Evolutionary conservation across 2,888 invertebrate genomes (phyloP).

Genomic region (Brachynemurus nebulosus): DNA sequence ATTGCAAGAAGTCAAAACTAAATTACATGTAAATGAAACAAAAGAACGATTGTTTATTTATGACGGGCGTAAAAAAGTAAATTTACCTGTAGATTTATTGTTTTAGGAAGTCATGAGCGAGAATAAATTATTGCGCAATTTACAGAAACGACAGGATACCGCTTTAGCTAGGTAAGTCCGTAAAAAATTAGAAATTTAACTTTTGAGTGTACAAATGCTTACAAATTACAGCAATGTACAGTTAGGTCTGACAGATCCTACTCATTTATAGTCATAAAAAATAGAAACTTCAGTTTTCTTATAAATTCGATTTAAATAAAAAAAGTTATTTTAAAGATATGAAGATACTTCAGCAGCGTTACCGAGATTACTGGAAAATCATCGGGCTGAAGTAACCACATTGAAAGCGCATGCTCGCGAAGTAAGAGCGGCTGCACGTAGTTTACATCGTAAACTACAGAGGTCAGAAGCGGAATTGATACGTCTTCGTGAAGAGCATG

Average conservation of each 20-base stretch:
- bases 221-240: no score
- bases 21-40: constrained; percentile 44
- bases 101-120: constrained; percentile 52
- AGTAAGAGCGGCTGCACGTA: constrained; percentile 3
- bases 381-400: constrained; percentile 47
- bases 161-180: constrained; percentile 49
- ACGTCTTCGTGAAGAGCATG: not conserved
- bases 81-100: no score
- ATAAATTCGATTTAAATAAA: constrained; percentile 3
- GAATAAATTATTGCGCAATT: constrained; percentile 56
- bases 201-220: no score
- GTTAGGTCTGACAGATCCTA: no score
- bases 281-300: no score
- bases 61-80: no score
- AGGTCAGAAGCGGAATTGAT: constrained; percentile 4
- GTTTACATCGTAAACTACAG: constrained; percentile 2
- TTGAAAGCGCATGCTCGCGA: constrained; percentile 5
- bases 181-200: no score
- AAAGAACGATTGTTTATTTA: not conserved
- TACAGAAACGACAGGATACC: constrained; percentile 68
- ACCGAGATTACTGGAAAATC: constrained; percentile 59
- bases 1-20: constrained; percentile 62
- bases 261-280: no score
- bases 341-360: constrained; percentile 67
- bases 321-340: constrained; percentile 33